phyloP scores from a whole-genome alignment of 2,888 invertebrate species.

The Polyploca ridens region DNA sequence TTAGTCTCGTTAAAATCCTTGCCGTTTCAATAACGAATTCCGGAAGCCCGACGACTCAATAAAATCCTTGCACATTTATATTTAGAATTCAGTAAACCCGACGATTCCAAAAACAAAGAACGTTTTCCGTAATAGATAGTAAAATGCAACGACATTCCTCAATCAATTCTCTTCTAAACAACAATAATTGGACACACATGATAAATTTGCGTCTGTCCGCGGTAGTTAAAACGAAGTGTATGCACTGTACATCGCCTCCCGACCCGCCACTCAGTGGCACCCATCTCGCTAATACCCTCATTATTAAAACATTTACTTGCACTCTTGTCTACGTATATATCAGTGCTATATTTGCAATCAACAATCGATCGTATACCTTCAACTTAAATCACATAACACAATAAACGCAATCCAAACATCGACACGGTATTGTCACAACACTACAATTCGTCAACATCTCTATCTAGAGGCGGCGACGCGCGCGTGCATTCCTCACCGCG shows the following conservation, averaged over 20 bases:
- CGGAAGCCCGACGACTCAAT: too few species aligned
- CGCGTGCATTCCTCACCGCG: slow-evolving; percentile 48
- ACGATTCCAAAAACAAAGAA: not conserved
- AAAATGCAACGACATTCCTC: not conserved
- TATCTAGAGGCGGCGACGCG: slow-evolving; percentile 24
- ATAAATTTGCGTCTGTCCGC: slow-evolving; percentile 54
- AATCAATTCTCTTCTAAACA: not conserved
- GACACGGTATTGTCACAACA: slow-evolving; percentile 51
- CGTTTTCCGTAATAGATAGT: not conserved
- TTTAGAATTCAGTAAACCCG: not conserved
- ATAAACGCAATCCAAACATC: slow-evolving; percentile 9
- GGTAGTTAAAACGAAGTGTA: slow-evolving; percentile 36
- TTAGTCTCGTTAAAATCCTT: not conserved
- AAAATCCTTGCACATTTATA: too few species aligned
- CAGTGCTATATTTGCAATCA: not conserved
- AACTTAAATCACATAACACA: not conserved
- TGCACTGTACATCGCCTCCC: slow-evolving; percentile 2
- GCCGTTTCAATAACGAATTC: too few species aligned
- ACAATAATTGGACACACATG: not conserved
- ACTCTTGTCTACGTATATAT: not conserved
- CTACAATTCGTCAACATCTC: slow-evolving; percentile 36
- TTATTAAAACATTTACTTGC: slow-evolving; percentile 69
- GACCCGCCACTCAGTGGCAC: slow-evolving; percentile 34
- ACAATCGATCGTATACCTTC: not conserved
- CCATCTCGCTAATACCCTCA: slow-evolving; percentile 56